Evolutionary conservation across 1,140 invertebrate genomes (phyloP).

Genomic region (Diorhabda sublineata): DNA sequence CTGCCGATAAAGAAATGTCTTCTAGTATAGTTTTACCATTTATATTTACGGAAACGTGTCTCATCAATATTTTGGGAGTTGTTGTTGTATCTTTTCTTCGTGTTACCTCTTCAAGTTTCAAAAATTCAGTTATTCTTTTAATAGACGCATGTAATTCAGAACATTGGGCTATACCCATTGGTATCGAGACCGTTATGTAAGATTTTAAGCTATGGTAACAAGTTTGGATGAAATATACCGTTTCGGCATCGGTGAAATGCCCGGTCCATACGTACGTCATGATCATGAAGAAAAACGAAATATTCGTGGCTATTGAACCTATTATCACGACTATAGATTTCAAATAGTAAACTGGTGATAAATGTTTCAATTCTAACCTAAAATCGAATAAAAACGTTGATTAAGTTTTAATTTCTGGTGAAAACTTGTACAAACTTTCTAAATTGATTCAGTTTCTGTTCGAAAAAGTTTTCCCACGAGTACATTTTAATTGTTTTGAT

Average conservation of each 20-base stretch:
- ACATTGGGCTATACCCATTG: slow-evolving; percentile 59
- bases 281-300: slow-evolving; percentile 51
- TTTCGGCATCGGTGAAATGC: slow-evolving; percentile 66
- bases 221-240: slow-evolving; percentile 69
- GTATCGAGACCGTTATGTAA: slow-evolving; percentile 70
- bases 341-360: slow-evolving; percentile 37
- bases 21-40: slow-evolving; percentile 49
- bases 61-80: slow-evolving; percentile 28
- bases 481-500: slow-evolving; percentile 87
- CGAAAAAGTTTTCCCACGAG: slow-evolving; percentile 79
- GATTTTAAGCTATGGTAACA: slow-evolving; percentile 69
- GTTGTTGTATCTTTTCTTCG: slow-evolving; percentile 9
- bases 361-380: slow-evolving; percentile 28
- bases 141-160: slow-evolving; percentile 47
- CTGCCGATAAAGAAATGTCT: slow-evolving; percentile 34
- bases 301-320: slow-evolving; percentile 65
- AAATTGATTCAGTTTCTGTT: slow-evolving; percentile 53
- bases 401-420: not conserved
- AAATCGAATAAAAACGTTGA: not conserved
- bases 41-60: slow-evolving; percentile 27
- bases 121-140: slow-evolving; percentile 29
- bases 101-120: slow-evolving; percentile 26
- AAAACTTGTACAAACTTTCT: slow-evolving; percentile 28
- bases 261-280: slow-evolving; percentile 68
- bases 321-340: slow-evolving; percentile 32